These are phyloP conservation scores for Heterohyrax brucei DNA, from an alignment of 2,797 vertebrate genomes.

Conservation along the genomic window DNA sequence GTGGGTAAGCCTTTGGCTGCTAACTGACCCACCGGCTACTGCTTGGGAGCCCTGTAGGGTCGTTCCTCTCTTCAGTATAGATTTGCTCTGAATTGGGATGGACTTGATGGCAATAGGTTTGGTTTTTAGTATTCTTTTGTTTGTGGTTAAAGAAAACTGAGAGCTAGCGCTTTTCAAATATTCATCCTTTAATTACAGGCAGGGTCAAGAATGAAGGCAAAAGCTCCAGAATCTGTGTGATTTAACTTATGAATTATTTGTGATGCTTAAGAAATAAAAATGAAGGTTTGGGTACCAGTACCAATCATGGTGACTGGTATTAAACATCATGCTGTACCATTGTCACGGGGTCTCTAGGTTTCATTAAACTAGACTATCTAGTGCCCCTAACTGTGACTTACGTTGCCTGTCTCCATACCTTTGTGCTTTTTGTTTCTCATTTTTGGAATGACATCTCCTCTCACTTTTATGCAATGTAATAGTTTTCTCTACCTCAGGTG, in stretches of 20 bases:
- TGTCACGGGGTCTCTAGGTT: neutral
- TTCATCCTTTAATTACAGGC: neutral
- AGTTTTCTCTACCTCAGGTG: constrained; percentile 3
- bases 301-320: neutral
- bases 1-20: no score
- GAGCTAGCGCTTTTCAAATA: neutral
- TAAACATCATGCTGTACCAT: neutral
- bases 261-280: neutral
- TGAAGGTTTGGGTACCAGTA: neutral
- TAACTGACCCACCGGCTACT: no score
- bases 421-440: neutral
- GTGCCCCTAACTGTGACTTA: neutral
- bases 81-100: no score
- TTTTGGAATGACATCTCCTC: neutral
- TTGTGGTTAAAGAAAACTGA: neutral
- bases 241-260: neutral
- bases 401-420: neutral
- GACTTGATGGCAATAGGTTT: no score
- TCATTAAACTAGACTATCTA: neutral
- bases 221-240: neutral
- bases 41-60: no score
- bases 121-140: neutral
- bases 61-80: no score
- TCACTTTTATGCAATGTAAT: constrained; percentile 18
- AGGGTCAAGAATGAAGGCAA: neutral